Conservation (phyloP, 2,888 invertebrate genomes). For the Calameuta filiformis region DNA sequence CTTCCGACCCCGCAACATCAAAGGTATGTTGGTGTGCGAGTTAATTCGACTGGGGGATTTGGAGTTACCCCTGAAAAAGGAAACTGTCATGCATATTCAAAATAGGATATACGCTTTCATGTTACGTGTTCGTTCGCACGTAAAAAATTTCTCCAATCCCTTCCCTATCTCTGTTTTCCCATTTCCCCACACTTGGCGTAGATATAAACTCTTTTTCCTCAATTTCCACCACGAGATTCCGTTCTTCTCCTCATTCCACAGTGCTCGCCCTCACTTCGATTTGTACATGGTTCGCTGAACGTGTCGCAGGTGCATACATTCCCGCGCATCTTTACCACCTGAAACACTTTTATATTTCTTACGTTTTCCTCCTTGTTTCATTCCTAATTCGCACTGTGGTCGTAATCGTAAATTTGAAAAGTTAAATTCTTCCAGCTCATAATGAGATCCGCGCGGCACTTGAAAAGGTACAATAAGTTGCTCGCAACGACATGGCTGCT, state of each 20-base stretch:
- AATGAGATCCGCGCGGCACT: background rate
- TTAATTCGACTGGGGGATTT: constrained; percentile 28
- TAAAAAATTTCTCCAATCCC: background rate
- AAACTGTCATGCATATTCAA: constrained; percentile 34
- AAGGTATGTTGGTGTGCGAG: constrained; percentile 28
- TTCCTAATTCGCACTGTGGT: background rate
- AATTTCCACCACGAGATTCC: background rate
- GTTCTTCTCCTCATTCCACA: background rate
- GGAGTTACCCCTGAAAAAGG: constrained; percentile 15
- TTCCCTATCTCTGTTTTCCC: background rate
- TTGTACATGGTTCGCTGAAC: background rate
- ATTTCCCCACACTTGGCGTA: background rate
- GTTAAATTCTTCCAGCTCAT: background rate
- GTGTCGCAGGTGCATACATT: background rate
- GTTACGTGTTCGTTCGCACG: background rate
- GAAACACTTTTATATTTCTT: background rate
- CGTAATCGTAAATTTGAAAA: background rate
- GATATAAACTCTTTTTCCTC: background rate
- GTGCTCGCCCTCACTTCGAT: background rate
- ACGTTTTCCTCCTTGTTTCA: background rate
- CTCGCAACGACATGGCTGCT: background rate
- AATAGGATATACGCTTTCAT: constrained; percentile 17
- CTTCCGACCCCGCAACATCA: constrained; percentile 28
- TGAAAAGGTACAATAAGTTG: background rate
- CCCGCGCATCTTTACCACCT: background rate